Conservation (phyloP, 2,113 vertebrate genomes). For the Arvicanthis niloticus region DNA sequence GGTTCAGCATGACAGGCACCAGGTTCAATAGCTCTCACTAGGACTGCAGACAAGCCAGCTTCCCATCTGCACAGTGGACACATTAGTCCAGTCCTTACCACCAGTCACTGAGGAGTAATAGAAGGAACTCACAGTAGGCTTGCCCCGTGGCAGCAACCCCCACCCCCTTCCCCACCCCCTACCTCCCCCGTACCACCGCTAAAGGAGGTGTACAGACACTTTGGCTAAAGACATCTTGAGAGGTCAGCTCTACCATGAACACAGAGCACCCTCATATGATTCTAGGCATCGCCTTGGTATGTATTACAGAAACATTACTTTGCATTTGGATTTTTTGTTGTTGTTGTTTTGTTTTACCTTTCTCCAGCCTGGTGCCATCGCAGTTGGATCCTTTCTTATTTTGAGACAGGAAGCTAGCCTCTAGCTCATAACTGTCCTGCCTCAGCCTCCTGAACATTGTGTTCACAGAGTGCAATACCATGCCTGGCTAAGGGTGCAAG, state of each 20-base stretch:
- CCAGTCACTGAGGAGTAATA: not conserved
- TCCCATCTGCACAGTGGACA: not conserved
- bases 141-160: not conserved
- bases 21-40: not conserved
- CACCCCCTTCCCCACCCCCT: too few relatives aligned
- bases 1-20: not conserved
- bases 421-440: not conserved
- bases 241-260: not conserved
- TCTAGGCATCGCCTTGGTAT: not conserved
- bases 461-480: too few relatives aligned
- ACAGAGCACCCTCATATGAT: not conserved
- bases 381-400: not conserved
- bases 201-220: too few relatives aligned
- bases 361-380: not conserved
- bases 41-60: too few relatives aligned
- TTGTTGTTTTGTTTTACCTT: not conserved
- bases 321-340: too few relatives aligned
- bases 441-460: not conserved
- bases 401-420: not conserved
- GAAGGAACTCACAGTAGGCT: fast-evolving
- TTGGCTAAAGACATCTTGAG: not conserved
- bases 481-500: not conserved
- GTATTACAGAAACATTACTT: not conserved
- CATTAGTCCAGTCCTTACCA: not conserved
- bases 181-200: fast-evolving